Evolutionary conservation across 2,113 vertebrate genomes (phyloP).

Genomic region (Camelus dromedarius): DNA sequence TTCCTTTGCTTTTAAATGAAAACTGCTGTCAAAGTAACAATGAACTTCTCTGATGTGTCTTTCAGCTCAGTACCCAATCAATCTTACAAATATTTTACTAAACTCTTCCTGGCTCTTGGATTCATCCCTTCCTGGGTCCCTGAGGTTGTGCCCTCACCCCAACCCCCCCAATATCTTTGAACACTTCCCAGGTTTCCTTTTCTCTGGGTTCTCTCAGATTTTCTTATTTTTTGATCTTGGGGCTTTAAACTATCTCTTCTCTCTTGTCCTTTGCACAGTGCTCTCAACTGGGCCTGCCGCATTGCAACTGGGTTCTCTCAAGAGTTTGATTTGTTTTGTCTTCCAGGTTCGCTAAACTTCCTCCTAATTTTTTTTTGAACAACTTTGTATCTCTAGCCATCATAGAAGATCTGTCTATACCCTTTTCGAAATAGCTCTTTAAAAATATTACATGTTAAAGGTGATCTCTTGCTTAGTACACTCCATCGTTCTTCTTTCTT

Average conservation of each 20-base stretch:
- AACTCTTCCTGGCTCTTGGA: not conserved
- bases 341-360: not conserved
- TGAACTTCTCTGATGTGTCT: not conserved
- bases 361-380: not conserved
- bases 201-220: not conserved
- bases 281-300: not conserved
- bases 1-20: not conserved
- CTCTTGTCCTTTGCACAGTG: not conserved
- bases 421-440: not conserved
- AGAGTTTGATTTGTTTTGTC: not conserved
- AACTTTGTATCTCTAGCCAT: not conserved
- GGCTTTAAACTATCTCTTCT: not conserved
- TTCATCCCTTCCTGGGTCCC: not conserved
- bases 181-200: not conserved
- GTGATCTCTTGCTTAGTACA: not conserved
- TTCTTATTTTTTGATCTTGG: not conserved
- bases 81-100: not conserved
- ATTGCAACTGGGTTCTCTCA: not conserved
- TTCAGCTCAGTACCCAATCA: too few species aligned
- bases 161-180: accelerated
- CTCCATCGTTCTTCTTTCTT: not conserved
- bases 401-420: not conserved
- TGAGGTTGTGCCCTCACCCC: accelerated
- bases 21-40: not conserved
- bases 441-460: not conserved